These are phyloP conservation scores for Orchesellides sinensis DNA, from an alignment of 2,888 invertebrate genomes.

Conservation along the genomic window DNA sequence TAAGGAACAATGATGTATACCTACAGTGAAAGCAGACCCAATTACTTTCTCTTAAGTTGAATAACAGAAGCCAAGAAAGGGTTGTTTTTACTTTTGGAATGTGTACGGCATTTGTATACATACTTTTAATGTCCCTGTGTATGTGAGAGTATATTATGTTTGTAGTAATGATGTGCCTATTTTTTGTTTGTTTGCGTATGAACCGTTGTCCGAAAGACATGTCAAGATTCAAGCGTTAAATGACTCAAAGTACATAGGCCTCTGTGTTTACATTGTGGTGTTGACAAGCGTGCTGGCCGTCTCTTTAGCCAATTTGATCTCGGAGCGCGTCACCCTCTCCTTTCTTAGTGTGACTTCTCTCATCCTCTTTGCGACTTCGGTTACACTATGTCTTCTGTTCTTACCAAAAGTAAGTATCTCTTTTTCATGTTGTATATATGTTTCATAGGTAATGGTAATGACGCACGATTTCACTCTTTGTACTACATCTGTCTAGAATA, in stretches of 20 bases:
- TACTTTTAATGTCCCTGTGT: no score
- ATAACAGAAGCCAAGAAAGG: no score
- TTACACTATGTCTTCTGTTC: constrained; percentile 90
- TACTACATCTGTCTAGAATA: no score
- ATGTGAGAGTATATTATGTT: background rate
- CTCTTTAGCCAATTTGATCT: constrained; percentile 91
- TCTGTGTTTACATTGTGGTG: constrained; percentile 94
- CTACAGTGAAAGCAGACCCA: no score
- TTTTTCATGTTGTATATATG: background rate
- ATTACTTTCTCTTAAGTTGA: no score
- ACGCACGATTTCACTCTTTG: no score
- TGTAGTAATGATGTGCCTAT: background rate
- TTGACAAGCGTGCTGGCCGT: constrained; percentile 92
- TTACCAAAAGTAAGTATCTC: constrained; percentile 85
- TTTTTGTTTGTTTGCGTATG: background rate
- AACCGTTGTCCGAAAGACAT: constrained; percentile 79
- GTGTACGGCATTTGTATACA: no score
- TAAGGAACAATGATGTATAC: no score
- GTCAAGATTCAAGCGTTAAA: constrained; percentile 94
- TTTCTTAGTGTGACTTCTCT: constrained; percentile 89
- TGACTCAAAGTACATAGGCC: constrained; percentile 95
- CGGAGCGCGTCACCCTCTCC: constrained; percentile 87
- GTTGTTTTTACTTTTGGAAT: no score
- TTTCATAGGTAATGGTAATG: no score
- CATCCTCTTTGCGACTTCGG: constrained; percentile 90